Base-by-base conservation (phyloP, 2,797 vertebrate species). In the Eurystomus glaucurus region DNA sequence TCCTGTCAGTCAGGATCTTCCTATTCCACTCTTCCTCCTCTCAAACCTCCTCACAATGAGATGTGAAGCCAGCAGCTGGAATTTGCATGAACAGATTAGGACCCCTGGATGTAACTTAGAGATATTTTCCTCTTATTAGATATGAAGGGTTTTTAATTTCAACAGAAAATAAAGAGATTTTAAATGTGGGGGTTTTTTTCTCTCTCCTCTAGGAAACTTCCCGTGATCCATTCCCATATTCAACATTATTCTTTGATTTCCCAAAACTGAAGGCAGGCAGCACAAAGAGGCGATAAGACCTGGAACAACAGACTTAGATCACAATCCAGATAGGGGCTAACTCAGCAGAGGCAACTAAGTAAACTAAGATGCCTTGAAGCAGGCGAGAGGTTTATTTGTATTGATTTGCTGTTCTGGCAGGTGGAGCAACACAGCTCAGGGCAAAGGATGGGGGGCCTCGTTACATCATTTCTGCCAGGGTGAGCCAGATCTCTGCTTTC, bases 341-440 rank as follows among this genome's bases (percentile, higher is more conserved):
- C 48, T 60, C 82, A 51, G 50, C 61, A 75, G 35, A 77, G 72
- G 35, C 43, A 76, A 18, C 64, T 22, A 52, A 46, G 37, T 35
- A 90, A 85, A 61, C 23, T 2, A 26, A 82, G 68, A 54, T n/a
- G 58, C 66, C 58, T 94, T 76, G 50, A 61, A 93, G 58, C 9
- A 76, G n/a, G 37, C 2, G 0, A 71, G 16, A 4, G 11, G 10
- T 80, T 95, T 92, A 62, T 91, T 94, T 81, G 52, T 81, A 9
- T 31, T 68, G 26, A 17, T 85, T 65, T 70, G 55, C 35, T 66
- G 29, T 51, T 76, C 85, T 89, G 1, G 0, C 26, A 76, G 61
- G 48, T 68, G 52, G 28, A 64, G 20, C 8, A 62, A 31, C 16
- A 26, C 11, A 39, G 46, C 55, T 66, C 55, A 31, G 43, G 50